Evolutionary conservation across 2,797 vertebrate genomes (phyloP).

Genomic region (Pogoniulus pusillus): DNA sequence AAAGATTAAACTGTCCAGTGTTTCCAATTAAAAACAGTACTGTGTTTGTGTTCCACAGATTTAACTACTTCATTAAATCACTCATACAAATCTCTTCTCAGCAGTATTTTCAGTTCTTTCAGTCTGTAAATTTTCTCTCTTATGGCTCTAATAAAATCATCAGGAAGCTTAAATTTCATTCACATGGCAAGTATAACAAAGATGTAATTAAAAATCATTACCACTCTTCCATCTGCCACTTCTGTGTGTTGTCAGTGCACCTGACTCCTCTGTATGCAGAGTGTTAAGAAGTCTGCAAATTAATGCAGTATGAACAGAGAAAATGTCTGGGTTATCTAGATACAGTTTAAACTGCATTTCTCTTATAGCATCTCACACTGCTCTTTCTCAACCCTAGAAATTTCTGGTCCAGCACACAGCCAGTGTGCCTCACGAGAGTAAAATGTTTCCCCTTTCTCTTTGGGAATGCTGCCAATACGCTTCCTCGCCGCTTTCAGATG

Average conservation of each 20-base stretch:
- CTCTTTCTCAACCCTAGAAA: background rate
- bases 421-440: background rate
- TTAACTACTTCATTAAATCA: slow-evolving; percentile 46
- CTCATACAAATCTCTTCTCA: background rate
- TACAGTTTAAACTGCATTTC: background rate
- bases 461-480: background rate
- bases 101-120: background rate
- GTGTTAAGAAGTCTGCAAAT: slow-evolving; percentile 17
- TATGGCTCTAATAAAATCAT: slow-evolving; percentile 27
- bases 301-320: slow-evolving; percentile 17
- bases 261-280: slow-evolving; percentile 14
- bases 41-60: slow-evolving; percentile 21
- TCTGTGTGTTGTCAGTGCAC: background rate
- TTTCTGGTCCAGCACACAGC: background rate
- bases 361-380: background rate
- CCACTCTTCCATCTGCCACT: slow-evolving; percentile 30
- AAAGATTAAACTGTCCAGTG: slow-evolving; percentile 21
- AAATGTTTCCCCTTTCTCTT: background rate
- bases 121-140: slow-evolving; percentile 3
- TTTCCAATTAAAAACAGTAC: slow-evolving; percentile 27
- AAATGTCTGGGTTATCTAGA: background rate
- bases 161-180: slow-evolving; percentile 33
- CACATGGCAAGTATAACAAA: slow-evolving; percentile 34
- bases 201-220: slow-evolving; percentile 54
- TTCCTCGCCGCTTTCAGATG: background rate